A percentile compares a stretch with the other conserved stretches of the same genome.
phyloP scores from a whole-genome alignment of 2,797 vertebrate species.

The Scomberomorus guttatus region DNA sequence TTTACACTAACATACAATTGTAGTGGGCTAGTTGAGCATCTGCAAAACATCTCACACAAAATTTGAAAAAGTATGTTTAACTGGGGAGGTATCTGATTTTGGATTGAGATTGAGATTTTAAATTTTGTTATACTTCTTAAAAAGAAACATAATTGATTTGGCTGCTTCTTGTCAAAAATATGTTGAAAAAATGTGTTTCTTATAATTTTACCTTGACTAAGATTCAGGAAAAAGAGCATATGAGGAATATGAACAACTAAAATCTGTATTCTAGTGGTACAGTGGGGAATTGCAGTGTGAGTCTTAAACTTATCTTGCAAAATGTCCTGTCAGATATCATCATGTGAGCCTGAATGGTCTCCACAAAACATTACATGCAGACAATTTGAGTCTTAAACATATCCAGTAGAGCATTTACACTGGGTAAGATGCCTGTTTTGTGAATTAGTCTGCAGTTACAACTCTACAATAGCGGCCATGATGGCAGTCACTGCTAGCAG shows the following conservation, averaged over 20 bases:
- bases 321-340: neutral
- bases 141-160: neutral
- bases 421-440: neutral
- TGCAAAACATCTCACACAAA: slow-evolving; percentile 1
- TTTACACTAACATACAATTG: neutral
- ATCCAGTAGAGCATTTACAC: neutral
- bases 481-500: neutral
- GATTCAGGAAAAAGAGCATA: neutral
- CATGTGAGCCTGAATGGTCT: neutral
- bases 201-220: neutral
- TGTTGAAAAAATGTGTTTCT: neutral
- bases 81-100: neutral
- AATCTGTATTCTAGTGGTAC: neutral
- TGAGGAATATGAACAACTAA: neutral
- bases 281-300: neutral
- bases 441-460: neutral
- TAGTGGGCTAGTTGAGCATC: neutral
- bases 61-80: neutral
- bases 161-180: neutral
- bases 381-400: neutral
- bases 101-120: neutral
- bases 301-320: neutral
- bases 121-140: neutral
- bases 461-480: neutral
- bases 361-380: neutral